phyloP scores from a whole-genome alignment of 2,888 invertebrate species.

The Calameuta pallipes region DNA sequence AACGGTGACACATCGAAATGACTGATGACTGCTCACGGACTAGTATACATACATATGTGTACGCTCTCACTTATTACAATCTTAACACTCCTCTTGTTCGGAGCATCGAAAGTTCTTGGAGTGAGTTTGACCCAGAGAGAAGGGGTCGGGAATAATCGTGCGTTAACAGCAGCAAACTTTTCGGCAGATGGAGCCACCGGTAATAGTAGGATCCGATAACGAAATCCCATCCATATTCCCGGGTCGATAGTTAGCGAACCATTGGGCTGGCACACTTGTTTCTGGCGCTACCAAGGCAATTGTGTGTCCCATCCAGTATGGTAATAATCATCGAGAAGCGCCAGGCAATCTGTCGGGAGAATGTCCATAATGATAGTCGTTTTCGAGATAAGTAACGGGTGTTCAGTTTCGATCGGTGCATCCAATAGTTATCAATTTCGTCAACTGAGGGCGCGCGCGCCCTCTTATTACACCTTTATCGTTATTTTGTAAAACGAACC shows the following conservation, averaged over 20 bases:
- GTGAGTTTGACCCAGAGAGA: neutral
- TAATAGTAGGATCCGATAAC: neutral
- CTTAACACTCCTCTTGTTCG: neutral
- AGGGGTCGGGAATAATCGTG: neutral
- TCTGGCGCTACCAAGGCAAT: conserved; percentile 20
- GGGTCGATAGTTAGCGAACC: neutral
- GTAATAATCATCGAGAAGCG: conserved; percentile 37
- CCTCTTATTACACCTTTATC: conserved; percentile 52
- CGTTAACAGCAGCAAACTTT: neutral
- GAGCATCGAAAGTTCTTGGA: neutral
- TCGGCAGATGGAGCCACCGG: neutral
- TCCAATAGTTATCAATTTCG: conserved; percentile 59
- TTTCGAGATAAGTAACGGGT: conserved; percentile 58
- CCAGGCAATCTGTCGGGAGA: conserved; percentile 35
- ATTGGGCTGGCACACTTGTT: neutral
- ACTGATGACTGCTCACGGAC: neutral
- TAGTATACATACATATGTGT: neutral
- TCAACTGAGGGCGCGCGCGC: conserved; percentile 34
- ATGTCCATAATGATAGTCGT: conserved; percentile 57
- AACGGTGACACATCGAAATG: neutral
- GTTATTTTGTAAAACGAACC: conserved; percentile 21
- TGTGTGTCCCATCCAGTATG: conserved; percentile 32
- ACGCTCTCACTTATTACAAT: neutral
- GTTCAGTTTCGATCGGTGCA: conserved; percentile 57
- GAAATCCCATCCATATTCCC: neutral